Conservation (phyloP, 1,140 invertebrate genomes). For the Bombus confusus region DNA sequence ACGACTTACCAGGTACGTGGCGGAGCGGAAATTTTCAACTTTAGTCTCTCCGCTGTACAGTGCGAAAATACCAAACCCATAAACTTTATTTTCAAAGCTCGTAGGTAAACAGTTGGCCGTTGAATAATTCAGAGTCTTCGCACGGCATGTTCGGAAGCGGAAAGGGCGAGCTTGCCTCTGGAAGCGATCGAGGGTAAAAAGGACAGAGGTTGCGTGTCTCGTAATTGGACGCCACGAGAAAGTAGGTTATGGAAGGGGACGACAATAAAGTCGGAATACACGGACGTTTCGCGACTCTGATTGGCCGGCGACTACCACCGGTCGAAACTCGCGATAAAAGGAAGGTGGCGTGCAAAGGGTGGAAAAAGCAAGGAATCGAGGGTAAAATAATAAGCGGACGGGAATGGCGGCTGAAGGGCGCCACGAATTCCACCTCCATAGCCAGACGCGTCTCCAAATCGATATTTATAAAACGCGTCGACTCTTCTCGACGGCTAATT, state of each 20-base stretch:
- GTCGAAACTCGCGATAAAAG: not conserved
- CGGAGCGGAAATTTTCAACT: not conserved
- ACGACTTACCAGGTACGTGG: too few relatives aligned
- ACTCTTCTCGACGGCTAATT: too few relatives aligned
- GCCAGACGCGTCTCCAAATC: conserved; percentile 31
- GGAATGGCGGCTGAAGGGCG: conserved; percentile 29
- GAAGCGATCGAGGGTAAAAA: not conserved
- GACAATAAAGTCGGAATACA: conserved; percentile 5
- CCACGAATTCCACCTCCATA: conserved; percentile 19
- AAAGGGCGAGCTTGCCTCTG: not conserved
- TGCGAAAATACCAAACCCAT: not conserved
- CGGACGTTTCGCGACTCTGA: conserved; percentile 25
- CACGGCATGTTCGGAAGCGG: too few relatives aligned
- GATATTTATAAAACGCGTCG: conserved; percentile 32
- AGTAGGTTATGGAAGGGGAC: conserved; percentile 49
- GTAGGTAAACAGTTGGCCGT: not conserved
- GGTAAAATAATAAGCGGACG: conserved; percentile 3
- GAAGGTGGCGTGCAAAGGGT: not conserved
- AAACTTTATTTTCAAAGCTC: not conserved
- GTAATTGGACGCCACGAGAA: not conserved
- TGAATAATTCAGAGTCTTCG: not conserved
- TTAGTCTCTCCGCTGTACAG: not conserved
- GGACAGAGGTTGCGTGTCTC: not conserved
- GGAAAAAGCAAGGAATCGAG: not conserved
- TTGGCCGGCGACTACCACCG: not conserved